A percentile compares a stretch with the other conserved stretches of the same genome.
Conservation (phyloP, 2,888 invertebrate genomes). For the Prosopocoilus inquinatus region DNA sequence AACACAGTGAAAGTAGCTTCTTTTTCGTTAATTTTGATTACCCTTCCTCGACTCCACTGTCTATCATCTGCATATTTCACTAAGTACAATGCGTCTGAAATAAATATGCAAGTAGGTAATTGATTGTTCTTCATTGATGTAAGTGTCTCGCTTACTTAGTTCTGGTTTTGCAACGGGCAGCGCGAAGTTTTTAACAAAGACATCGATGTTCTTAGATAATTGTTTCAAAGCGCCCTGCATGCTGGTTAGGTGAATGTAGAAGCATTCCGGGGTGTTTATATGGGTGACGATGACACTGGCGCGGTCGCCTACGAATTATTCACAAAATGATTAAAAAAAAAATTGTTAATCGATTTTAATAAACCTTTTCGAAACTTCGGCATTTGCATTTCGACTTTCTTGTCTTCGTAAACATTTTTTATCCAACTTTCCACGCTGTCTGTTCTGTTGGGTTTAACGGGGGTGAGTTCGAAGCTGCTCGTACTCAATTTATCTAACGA, state of each 20-base stretch:
- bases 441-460: background rate
- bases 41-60: constrained; percentile 67
- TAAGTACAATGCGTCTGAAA: constrained; percentile 62
- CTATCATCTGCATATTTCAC: constrained; percentile 57
- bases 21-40: constrained; percentile 43
- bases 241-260: constrained; percentile 61
- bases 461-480: background rate
- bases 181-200: constrained; percentile 29
- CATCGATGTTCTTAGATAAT: constrained; percentile 16
- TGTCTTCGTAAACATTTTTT: background rate
- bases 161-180: constrained; percentile 27
- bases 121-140: background rate
- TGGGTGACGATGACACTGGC: constrained; percentile 57
- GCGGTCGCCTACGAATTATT: constrained; percentile 35
- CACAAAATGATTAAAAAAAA: background rate
- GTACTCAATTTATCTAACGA: too few relatives aligned
- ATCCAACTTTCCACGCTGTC: constrained; percentile 9
- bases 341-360: background rate
- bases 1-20: constrained; percentile 55
- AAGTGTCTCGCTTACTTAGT: constrained; percentile 30
- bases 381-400: background rate
- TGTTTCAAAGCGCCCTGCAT: constrained; percentile 7
- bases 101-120: constrained; percentile 18
- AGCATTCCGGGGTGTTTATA: constrained; percentile 60
- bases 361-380: constrained; percentile 2